A percentile compares a stretch with the other conserved stretches of the same genome.
phyloP scores from a whole-genome alignment of 2,888 invertebrate genomes.

The Exocentrus adspersus region DNA sequence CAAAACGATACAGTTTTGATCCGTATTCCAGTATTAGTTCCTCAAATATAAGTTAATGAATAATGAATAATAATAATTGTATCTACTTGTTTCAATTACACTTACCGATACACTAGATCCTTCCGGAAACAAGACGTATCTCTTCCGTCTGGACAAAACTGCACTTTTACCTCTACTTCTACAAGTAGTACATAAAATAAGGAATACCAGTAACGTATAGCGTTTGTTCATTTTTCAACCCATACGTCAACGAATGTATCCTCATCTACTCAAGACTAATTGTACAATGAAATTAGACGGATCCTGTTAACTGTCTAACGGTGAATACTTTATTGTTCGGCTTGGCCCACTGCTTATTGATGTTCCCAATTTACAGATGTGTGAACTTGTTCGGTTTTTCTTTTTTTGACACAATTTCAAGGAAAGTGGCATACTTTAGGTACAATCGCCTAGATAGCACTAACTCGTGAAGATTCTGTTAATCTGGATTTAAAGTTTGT shows the following conservation, averaged over 20 bases:
- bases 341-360: not conserved
- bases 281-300: constrained; percentile 8
- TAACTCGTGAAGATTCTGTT: too few relatives aligned
- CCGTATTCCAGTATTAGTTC: too few relatives aligned
- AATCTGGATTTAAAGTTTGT: too few relatives aligned
- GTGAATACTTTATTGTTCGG: constrained; percentile 14
- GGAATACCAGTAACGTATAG: constrained; percentile 3
- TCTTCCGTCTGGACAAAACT: constrained; percentile 25
- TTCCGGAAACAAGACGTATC: constrained; percentile 35
- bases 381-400: constrained; percentile 2
- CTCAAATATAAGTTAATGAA: too few relatives aligned
- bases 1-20: too few relatives aligned
- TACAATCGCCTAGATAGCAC: too few relatives aligned
- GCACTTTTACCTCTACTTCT: not conserved
- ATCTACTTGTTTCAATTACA: not conserved
- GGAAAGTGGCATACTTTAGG: not conserved
- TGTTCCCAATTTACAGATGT: constrained; percentile 14
- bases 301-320: constrained; percentile 13
- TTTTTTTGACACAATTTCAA: constrained; percentile 1
- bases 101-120: constrained; percentile 20
- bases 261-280: not conserved
- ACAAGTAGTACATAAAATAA: not conserved
- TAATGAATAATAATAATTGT: too few relatives aligned
- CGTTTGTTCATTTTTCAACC: constrained; percentile 13
- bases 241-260: not conserved